Conservation (phyloP, 2,888 invertebrate genomes). For the Venusia cambrica region DNA sequence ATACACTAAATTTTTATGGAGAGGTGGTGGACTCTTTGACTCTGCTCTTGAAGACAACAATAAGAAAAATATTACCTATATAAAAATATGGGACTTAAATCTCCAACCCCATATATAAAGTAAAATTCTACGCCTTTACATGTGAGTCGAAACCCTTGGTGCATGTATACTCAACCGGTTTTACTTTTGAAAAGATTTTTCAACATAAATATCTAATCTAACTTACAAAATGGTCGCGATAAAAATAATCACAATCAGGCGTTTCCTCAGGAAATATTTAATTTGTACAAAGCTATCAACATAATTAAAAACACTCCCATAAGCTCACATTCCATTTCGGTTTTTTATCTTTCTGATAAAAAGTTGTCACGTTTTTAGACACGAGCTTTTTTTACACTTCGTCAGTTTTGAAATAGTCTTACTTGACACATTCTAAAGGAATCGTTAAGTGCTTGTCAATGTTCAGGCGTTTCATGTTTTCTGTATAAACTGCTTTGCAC, state of each 20-base stretch:
- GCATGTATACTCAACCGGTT: too few relatives aligned
- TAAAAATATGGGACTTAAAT: too few relatives aligned
- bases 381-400: slow-evolving; percentile 56
- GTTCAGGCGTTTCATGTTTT: slow-evolving; percentile 31
- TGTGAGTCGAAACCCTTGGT: too few relatives aligned
- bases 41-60: too few relatives aligned
- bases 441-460: slow-evolving; percentile 57
- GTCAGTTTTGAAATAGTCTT: slow-evolving; percentile 30
- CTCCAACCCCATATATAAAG: too few relatives aligned
- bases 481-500: slow-evolving; percentile 17
- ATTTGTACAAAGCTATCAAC: slow-evolving; percentile 58
- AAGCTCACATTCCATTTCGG: slow-evolving; percentile 40
- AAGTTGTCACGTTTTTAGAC: slow-evolving; percentile 66
- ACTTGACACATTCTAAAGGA: slow-evolving; percentile 46
- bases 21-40: too few relatives aligned
- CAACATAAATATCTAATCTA: slow-evolving; percentile 10
- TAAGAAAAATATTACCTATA: too few relatives aligned
- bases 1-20: too few relatives aligned
- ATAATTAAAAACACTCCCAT: slow-evolving; percentile 65
- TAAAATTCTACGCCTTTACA: too few relatives aligned
- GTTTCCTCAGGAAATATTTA: slow-evolving; percentile 69
- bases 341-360: slow-evolving; percentile 46
- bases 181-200: neutral
- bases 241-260: slow-evolving; percentile 54
- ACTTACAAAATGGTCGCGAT: slow-evolving; percentile 45